phyloP scores from a whole-genome alignment of 2,888 invertebrate genomes.

The Pegoplata infirma region DNA sequence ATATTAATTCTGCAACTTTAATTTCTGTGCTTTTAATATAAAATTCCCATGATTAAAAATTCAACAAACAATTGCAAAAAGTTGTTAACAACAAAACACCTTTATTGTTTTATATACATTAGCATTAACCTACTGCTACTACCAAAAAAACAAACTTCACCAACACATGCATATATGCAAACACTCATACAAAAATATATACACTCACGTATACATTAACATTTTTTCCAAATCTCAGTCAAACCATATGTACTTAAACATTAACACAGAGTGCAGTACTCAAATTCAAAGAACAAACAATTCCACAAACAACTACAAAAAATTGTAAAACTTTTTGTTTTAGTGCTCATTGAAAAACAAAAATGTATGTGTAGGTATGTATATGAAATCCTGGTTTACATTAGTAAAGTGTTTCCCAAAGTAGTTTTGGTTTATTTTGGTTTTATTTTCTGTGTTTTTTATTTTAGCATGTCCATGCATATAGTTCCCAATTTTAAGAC shows the following conservation, averaged over 20 bases:
- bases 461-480: constrained; percentile 48
- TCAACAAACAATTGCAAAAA: constrained; percentile 50
- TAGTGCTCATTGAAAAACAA: constrained; percentile 11
- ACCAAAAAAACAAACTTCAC: too few relatives aligned
- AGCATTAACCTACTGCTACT: constrained; percentile 42
- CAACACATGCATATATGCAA: background rate
- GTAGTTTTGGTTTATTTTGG: constrained; percentile 32
- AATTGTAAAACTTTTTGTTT: background rate
- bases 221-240: background rate
- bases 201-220: background rate
- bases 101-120: constrained; percentile 51
- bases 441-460: background rate
- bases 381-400: constrained; percentile 49
- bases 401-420: constrained; percentile 58
- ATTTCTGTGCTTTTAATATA: background rate
- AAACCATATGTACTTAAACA: constrained; percentile 1
- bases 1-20: background rate
- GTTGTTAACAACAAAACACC: constrained; percentile 56
- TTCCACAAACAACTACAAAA: constrained; percentile 25
- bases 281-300: too few relatives aligned
- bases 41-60: constrained; percentile 50
- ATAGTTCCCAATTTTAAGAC: constrained; percentile 47
- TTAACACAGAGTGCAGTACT: too few relatives aligned
- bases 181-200: background rate
- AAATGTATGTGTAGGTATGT: too few relatives aligned